Conservation (phyloP, 2,113 vertebrate genomes). For the Brienomyrus longianalis region DNA sequence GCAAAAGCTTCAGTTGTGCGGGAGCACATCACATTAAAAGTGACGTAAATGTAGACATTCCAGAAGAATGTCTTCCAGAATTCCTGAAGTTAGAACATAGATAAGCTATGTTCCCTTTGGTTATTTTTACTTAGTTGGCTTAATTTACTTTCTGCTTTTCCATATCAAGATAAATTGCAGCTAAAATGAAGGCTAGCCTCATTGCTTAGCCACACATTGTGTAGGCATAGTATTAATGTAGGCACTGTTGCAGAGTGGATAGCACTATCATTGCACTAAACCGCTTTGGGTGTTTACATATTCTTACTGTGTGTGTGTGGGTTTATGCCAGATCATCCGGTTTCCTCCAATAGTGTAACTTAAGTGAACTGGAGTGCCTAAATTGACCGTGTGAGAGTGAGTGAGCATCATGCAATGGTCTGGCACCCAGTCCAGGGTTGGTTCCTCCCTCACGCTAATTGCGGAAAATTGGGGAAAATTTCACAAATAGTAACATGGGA, state of each 20-base stretch:
- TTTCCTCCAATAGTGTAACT: neutral
- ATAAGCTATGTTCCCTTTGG: neutral
- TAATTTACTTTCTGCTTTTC: neutral
- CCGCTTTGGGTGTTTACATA: neutral
- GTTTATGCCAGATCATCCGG: neutral
- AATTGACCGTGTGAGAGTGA: neutral
- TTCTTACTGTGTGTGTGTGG: neutral
- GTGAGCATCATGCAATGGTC: neutral
- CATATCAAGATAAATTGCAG: neutral
- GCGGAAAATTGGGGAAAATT: neutral
- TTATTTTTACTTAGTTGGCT: neutral
- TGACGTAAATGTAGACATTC: no score
- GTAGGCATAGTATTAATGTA: neutral
- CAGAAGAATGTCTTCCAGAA: no score
- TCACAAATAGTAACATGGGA: neutral
- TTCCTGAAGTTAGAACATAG: no score
- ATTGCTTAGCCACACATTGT: neutral
- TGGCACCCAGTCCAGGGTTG: neutral
- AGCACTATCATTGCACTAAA: neutral
- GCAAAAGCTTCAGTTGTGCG: no score
- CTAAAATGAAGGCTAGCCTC: no score
- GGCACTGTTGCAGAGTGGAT: neutral
- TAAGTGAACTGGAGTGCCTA: neutral
- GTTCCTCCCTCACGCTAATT: neutral
- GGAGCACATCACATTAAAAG: no score